Percentiles rank a stretch among this genome's conserved stretches.
Conservation (phyloP, 2,888 invertebrate species). For the Athripsodes cinereus region DNA sequence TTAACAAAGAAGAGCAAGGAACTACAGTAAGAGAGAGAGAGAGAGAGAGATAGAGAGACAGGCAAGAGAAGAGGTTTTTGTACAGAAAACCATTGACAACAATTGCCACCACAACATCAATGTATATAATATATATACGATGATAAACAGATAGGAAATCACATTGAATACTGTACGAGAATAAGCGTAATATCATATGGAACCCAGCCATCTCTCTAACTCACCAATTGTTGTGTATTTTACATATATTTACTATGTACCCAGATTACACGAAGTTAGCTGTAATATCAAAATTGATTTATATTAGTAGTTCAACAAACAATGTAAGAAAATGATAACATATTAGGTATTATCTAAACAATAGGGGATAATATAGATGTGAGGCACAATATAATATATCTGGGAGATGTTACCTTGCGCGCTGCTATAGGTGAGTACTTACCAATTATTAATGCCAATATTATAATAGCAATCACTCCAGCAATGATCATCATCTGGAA, state of each 20-base stretch:
- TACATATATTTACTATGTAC: slow-evolving; percentile 7
- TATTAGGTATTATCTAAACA: too few species aligned
- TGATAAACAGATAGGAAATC: not conserved
- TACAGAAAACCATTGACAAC: slow-evolving; percentile 10
- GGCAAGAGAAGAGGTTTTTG: slow-evolving; percentile 11
- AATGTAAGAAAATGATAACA: slow-evolving; percentile 12
- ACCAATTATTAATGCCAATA: slow-evolving; percentile 85
- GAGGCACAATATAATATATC: slow-evolving; percentile 2
- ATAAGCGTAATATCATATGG: not conserved
- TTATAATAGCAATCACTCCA: slow-evolving; percentile 75
- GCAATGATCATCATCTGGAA: slow-evolving; percentile 86
- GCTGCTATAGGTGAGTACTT: slow-evolving; percentile 42
- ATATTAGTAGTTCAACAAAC: not conserved
- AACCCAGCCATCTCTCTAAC: slow-evolving; percentile 11
- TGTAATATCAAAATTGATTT: slow-evolving; percentile 18
- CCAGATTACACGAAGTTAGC: slow-evolving; percentile 22
- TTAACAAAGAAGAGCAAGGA: not conserved
- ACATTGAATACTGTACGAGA: slow-evolving; percentile 13
- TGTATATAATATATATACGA: not conserved
- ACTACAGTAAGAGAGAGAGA: not conserved
- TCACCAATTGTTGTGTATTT: slow-evolving; percentile 20
- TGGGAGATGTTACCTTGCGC: slow-evolving; percentile 5
- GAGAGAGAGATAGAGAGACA: slow-evolving; percentile 10
- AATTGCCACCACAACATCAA: slow-evolving; percentile 21
- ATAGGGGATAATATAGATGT: too few species aligned